A percentile compares a stretch with the other conserved stretches of the same genome.
Evolutionary conservation across 2,797 vertebrate genomes (phyloP).

Genomic region (Pangasius mekongensis): DNA sequence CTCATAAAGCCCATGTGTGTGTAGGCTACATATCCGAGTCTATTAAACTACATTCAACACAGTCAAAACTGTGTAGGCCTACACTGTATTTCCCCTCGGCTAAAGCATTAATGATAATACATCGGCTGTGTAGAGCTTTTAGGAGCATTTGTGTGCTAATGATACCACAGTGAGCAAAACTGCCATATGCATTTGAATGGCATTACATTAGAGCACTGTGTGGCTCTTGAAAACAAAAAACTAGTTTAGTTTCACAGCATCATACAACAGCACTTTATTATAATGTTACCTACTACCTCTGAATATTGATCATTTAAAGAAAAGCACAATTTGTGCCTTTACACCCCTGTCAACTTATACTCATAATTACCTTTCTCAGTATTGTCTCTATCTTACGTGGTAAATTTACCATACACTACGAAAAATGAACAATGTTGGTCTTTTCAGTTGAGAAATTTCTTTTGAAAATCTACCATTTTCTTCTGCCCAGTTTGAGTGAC

Average conservation of each 20-base stretch:
- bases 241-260: conserved; percentile 35
- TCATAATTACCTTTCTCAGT: background rate
- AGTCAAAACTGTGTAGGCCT: conserved; percentile 24
- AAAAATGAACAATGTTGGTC: background rate
- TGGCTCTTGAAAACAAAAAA: conserved; percentile 41
- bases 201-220: conserved; percentile 18
- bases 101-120: conserved; percentile 44
- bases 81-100: conserved; percentile 26
- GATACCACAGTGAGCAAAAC: conserved; percentile 34
- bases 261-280: conserved; percentile 35
- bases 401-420: background rate
- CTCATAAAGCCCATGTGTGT: conserved; percentile 2
- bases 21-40: conserved; percentile 23
- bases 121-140: conserved; percentile 43
- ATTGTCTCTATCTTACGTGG: background rate
- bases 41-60: conserved; percentile 23
- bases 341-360: background rate
- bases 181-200: conserved; percentile 32
- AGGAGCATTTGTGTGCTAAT: conserved; percentile 43
- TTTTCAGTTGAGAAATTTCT: background rate
- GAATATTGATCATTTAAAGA: background rate
- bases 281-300: background rate
- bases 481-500: background rate
- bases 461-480: background rate
- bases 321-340: background rate